Conservation (phyloP, 92 coral and sea anemone species). For the Paramuricea clavata region DNA sequence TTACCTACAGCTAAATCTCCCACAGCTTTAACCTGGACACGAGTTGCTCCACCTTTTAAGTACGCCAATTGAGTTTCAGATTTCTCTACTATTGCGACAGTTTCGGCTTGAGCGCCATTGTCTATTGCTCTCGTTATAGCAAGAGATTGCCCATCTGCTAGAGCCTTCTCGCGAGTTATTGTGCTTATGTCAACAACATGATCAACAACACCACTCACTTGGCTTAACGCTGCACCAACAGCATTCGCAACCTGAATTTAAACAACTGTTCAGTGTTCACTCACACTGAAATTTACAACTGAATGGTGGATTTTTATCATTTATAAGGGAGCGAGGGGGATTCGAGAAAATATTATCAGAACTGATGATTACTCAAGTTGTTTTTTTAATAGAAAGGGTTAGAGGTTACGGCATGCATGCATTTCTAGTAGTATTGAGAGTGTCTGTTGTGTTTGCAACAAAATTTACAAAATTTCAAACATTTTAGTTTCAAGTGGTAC, state of each 20-base stretch:
- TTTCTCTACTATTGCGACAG: slow-evolving; percentile 75
- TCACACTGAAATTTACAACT: too few relatives aligned
- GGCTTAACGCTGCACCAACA: slow-evolving; percentile 93
- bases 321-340: too few relatives aligned
- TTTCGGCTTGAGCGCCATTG: slow-evolving; percentile 76
- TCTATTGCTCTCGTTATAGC: slow-evolving; percentile 75
- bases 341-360: too few relatives aligned
- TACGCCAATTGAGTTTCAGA: slow-evolving; percentile 75
- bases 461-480: too few relatives aligned
- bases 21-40: slow-evolving; percentile 80
- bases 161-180: slow-evolving; percentile 74
- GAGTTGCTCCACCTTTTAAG: slow-evolving; percentile 81
- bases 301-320: too few relatives aligned
- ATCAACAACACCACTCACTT: slow-evolving; percentile 90
- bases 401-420: too few relatives aligned
- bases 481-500: too few relatives aligned
- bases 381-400: too few relatives aligned
- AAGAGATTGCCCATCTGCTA: slow-evolving; percentile 56
- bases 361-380: too few relatives aligned
- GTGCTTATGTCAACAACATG: slow-evolving; percentile 69
- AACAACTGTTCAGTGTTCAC: background rate
- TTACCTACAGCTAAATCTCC: slow-evolving; percentile 77
- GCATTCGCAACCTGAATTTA: slow-evolving; percentile 85
- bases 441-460: too few relatives aligned
- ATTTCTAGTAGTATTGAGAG: too few relatives aligned